Conservation (phyloP, 2,888 invertebrate genomes). For the Dione juno region DNA sequence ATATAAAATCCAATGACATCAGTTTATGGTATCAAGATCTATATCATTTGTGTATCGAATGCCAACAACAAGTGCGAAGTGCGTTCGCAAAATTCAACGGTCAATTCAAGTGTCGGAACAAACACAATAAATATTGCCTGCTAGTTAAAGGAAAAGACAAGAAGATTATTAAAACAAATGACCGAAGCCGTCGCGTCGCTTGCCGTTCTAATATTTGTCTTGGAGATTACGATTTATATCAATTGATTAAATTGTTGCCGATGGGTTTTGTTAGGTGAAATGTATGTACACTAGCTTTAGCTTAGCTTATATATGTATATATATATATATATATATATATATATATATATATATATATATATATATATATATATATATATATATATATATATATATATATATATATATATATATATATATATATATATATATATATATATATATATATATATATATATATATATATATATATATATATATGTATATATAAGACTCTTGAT, state of each 20-base stretch:
- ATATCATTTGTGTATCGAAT: slow-evolving; percentile 7
- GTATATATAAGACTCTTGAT: background rate
- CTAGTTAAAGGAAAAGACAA: slow-evolving; percentile 11
- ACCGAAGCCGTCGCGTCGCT: background rate
- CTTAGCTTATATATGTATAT: too few species aligned
- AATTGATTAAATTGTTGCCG: background rate
- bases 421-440: too few species aligned
- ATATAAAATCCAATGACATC: background rate
- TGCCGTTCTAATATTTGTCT: background rate
- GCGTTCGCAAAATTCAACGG: slow-evolving; percentile 4
- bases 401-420: too few species aligned
- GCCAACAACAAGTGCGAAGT: slow-evolving; percentile 1
- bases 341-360: too few species aligned
- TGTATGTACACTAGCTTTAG: background rate
- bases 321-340: too few species aligned
- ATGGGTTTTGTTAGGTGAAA: background rate
- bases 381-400: too few species aligned
- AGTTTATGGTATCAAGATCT: background rate
- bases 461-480: too few species aligned
- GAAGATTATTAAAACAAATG: slow-evolving; percentile 14
- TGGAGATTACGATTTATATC: slow-evolving; percentile 12
- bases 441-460: too few species aligned
- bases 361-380: too few species aligned
- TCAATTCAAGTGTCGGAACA: slow-evolving; percentile 3
- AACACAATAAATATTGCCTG: slow-evolving; percentile 2